phyloP scores from a whole-genome alignment of 2,797 vertebrate genomes.

The Falco naumanni region DNA sequence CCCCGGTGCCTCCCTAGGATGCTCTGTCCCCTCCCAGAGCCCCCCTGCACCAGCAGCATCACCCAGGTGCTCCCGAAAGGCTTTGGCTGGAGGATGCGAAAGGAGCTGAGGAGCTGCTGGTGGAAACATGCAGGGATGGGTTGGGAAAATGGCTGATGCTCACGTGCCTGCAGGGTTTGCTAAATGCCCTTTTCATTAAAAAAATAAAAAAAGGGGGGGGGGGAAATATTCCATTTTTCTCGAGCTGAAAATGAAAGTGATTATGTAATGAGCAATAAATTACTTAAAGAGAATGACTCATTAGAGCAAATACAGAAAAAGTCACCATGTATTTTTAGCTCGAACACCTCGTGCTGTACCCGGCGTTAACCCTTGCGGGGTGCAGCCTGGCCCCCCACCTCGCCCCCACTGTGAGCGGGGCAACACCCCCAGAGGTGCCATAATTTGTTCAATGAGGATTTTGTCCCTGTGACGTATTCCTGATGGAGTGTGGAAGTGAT shows the following conservation, averaged over 20 bases:
- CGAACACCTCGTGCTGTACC: not conserved
- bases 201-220: not conserved
- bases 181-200: conserved; percentile 16
- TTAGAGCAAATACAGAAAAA: conserved; percentile 64
- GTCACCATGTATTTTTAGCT: conserved; percentile 75
- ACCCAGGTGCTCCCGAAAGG: not conserved
- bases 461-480: not conserved
- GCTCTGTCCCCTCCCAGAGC: not conserved
- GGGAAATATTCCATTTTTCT: conserved; percentile 27
- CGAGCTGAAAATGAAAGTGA: conserved; percentile 75
- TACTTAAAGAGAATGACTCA: conserved; percentile 79
- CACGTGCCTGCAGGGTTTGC: not conserved
- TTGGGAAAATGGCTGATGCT: not conserved
- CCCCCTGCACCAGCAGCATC: not conserved
- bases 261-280: conserved; percentile 82
- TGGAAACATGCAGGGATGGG: not conserved
- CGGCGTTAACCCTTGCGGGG: not conserved
- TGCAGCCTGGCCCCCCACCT: not conserved
- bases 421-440: not conserved
- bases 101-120: too few relatives aligned
- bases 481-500: not conserved
- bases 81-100: not conserved
- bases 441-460: not conserved
- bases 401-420: not conserved
- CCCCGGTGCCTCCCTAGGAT: not conserved